These are phyloP conservation scores for Sceloporus tristichus DNA, from an alignment of 2,113 vertebrate species.

Conservation along the genomic window DNA sequence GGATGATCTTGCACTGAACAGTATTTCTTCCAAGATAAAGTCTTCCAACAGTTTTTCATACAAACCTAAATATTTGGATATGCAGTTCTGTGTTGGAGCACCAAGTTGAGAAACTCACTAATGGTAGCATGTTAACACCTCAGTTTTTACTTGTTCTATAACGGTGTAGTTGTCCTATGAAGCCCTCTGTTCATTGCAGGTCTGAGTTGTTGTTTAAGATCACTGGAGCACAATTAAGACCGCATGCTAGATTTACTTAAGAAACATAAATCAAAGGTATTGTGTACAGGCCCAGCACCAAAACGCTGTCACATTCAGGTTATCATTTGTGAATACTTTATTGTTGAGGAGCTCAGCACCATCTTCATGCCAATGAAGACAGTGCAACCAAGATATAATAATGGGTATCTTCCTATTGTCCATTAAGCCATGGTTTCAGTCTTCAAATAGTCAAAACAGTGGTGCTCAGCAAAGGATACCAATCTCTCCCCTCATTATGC, in stretches of 20 bases:
- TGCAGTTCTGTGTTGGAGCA: slow-evolving; percentile 14
- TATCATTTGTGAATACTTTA: background rate
- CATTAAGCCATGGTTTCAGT: background rate
- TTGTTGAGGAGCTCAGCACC: background rate
- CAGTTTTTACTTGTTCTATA: background rate
- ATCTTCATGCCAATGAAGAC: background rate
- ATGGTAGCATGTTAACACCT: background rate
- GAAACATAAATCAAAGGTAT: background rate
- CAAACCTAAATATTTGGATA: background rate
- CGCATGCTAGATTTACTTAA: slow-evolving; percentile 8
- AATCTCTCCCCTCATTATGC: background rate
- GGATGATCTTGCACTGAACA: background rate
- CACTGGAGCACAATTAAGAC: background rate
- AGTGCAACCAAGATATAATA: background rate
- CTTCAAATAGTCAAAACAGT: slow-evolving; percentile 1
- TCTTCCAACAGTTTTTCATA: slow-evolving; percentile 15
- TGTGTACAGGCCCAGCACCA: background rate
- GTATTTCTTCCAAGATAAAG: slow-evolving; percentile 12
- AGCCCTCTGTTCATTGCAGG: slow-evolving; percentile 10
- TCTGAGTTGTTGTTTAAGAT: background rate
- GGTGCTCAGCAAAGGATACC: background rate
- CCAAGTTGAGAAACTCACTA: slow-evolving; percentile 10
- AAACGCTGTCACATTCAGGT: background rate
- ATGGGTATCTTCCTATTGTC: background rate
- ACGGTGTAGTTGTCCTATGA: background rate